Base-by-base conservation (phyloP, 1,140 invertebrate genomes). In the Caenorhabditis brenneri region DNA sequence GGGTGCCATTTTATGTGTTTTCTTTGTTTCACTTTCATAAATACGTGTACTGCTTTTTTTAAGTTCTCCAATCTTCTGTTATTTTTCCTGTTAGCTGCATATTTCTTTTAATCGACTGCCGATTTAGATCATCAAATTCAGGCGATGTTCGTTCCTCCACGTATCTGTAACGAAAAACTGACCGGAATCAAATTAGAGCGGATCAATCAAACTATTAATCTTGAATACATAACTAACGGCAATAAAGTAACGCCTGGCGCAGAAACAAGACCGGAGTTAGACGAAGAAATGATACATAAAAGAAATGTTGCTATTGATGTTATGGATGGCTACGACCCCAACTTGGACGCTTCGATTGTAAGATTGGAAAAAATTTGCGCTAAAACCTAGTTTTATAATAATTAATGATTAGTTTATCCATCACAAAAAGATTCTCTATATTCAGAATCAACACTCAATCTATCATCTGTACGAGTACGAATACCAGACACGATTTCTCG, bases 381-480 rank as follows among this genome's bases (percentile, higher is more conserved):
- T 2, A 10, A 9, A 27, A 27, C 9, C 9, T 24, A 55, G 7
- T 27, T n/a, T n/a, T n/a, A n/a, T n/a, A n/a, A n/a, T n/a, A n/a
- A n/a, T n/a, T n/a, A n/a, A n/a, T n/a, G n/a, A n/a, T n/a, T n/a
- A n/a, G n/a, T n/a, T n/a, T n/a, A n/a, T n/a, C n/a, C n/a, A n/a
- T n/a, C n/a, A n/a, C n/a, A n/a, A n/a, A n/a, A n/a, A n/a, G n/a
- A n/a, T n/a, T n/a, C n/a, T 27, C 22, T 0, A 36, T 42, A 22
- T 74, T 74, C 65, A 74, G 65, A 74, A 74, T 36, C 33, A 39
- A 22, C 65, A 74, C 24, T 74, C 65, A 1, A 74, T 74, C 65
- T 74, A 42, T n/a, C 65, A 74, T 24, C n/a, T 74, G 6, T 74
- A 74, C 12, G 65, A 74, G 5, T 74, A 33, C 9, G 65, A 74